Evolutionary conservation across 1,140 invertebrate species (phyloP), one percentile per base, ranked within the genome.

Genomic region (Charaxes varanes): DNA sequence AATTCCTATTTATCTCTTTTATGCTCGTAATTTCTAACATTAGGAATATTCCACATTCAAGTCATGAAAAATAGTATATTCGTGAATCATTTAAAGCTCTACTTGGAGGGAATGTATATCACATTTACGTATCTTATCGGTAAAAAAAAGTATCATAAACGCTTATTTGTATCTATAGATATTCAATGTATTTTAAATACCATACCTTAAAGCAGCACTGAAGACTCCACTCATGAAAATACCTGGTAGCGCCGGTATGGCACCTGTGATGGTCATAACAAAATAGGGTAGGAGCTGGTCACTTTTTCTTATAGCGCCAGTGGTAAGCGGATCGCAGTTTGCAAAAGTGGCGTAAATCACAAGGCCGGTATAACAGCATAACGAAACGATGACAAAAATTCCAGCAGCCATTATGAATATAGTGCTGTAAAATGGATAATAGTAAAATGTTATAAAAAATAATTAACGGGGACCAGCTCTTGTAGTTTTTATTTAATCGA

Each of bases 261-360:
- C 58, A 1, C 87, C 86, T 0, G 92, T 84, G 6, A 91, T 85
- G 24, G 91, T 89, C 91, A 93, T 92, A 2, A 93, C 91, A 54
- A 90, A 93, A 43, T 88, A 90, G 0, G 90, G 90, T 6, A 92
- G 59, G 2, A 92, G 57, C 58, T 91, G 90, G 56, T 91, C 90
- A 5, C 85, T 73, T 49, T 89, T 89, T n/a, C 73, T 67, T 15
- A 90, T 89, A 7, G 86, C 87, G 54, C 89, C 87, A 1, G 87
- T 88, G 2, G 79, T 79, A 2, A 94, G 70, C 0, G 93, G 93
- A 76, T 95, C 93, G 67, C 93, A 95, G 10, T 88, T 85, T 10
- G 90, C 84, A 67, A 93, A 95, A 0, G 90, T 88, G 0, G 92
- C 93, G 61, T 91, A 94, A n/a, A 93, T 89, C 1, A 94, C 88